Percentiles rank a stretch among this genome's conserved stretches.
phyloP scores from a whole-genome alignment of 2,888 invertebrate species.

The Drosophila atripex region DNA sequence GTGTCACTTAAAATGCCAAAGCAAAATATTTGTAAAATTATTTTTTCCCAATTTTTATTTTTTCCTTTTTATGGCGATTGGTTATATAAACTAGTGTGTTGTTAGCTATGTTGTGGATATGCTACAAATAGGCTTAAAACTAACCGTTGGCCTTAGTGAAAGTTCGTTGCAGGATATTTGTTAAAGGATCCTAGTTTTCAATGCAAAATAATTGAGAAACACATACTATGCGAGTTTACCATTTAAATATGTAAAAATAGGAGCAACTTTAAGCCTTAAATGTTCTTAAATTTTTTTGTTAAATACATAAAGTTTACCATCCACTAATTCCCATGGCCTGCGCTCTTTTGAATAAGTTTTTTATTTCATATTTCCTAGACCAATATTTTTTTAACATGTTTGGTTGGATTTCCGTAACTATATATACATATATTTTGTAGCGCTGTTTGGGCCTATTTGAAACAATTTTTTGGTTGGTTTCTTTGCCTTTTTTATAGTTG shows the following conservation, averaged over 20 bases:
- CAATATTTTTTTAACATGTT: constrained; percentile 7
- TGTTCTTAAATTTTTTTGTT: constrained; percentile 5
- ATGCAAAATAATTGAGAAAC: not conserved
- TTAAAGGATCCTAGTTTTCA: not conserved
- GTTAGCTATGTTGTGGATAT: not conserved
- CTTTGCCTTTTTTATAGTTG: constrained; percentile 53
- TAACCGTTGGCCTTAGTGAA: not conserved
- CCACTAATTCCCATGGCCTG: not conserved
- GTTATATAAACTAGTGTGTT: constrained; percentile 1
- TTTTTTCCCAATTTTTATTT: constrained; percentile 1
- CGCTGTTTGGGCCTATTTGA: constrained; percentile 30
- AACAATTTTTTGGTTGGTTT: constrained; percentile 36
- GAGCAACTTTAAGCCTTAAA: not conserved
- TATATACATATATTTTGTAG: constrained; percentile 9
- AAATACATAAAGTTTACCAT: not conserved
- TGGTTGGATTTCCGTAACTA: constrained; percentile 6
- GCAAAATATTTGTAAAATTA: constrained; percentile 8
- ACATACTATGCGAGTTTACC: not conserved
- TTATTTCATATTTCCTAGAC: constrained; percentile 2
- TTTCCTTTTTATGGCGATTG: not conserved
- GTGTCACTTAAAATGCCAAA: constrained; percentile 12
- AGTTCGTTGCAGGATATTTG: not conserved
- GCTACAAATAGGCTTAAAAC: constrained; percentile 1
- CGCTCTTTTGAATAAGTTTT: not conserved
- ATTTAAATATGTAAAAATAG: not conserved